Evolutionary conservation across 2,888 invertebrate species (phyloP), one percentile per base, ranked within the genome.

Genomic region (Omphaloscelis lunosa): DNA sequence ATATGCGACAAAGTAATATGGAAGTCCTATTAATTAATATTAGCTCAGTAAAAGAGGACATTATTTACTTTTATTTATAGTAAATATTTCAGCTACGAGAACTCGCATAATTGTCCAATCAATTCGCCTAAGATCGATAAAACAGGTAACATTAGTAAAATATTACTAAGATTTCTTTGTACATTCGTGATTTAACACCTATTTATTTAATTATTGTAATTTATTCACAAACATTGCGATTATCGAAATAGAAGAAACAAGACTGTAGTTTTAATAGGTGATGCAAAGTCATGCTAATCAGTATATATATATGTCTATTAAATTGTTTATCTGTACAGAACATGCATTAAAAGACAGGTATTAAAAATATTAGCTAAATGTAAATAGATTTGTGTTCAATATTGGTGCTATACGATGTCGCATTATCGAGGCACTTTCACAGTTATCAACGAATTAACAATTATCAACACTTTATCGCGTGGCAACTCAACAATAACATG

Each of bases 391-490:
- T 45, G 9, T 67, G 34, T 63, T 48, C 27, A 62, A 27, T 7
- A 29, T 62, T 67, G 59, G 12, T 72, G 51, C 56, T 27, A 81
- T n/a, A 81, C 20, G n/a, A 29, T n/a, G 39, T 39, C 27, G 29
- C 53, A 51, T n/a, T 72, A 29, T 51, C 51, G 68, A 83, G 74
- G 72, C 84, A 75, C 80, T 83, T 86, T 67, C 11, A 63, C 51
- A 67, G 63, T n/a, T 59, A 62, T 29, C 51, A 63, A 48, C 23
- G 20, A 83, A 83, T 68, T 45, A 29, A 67, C 61, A 58, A 71
- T 29, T 20, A 68, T 58, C 65, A 75, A 70, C 61, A 67, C 59
- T n/a, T 23, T 45, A 71, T 41, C 34, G 41, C 70, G 51, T 56
- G 68, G 71, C 59, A 75, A 77, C 69, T 67, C 56, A 62, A 71